phyloP scores from a whole-genome alignment of 1,140 invertebrate genomes.

The Eufriesea mexicana region DNA sequence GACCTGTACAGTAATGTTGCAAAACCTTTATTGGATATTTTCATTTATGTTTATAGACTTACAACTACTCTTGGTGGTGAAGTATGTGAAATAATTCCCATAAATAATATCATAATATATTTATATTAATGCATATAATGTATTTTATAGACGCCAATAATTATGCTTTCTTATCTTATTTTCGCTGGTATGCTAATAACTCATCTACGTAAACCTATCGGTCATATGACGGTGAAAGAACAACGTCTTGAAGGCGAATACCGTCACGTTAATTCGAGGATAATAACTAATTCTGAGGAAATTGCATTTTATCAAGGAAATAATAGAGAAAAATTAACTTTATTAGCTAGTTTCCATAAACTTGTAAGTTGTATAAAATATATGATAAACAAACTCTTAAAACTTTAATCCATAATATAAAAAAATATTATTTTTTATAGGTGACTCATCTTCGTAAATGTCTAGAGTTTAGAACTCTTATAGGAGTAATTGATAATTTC shows the following conservation, averaged over 20 bases:
- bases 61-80: conserved; percentile 91
- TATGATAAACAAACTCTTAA: not conserved
- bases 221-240: conserved; percentile 94
- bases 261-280: conserved; percentile 96
- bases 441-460: conserved; percentile 92
- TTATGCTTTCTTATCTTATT: conserved; percentile 93
- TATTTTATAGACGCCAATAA: conserved; percentile 88
- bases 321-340: conserved; percentile 92
- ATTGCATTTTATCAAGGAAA: conserved; percentile 98
- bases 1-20: conserved; percentile 99
- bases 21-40: conserved; percentile 97
- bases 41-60: conserved; percentile 95
- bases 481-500: conserved; percentile 98
- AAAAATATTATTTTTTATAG: conserved; percentile 76
- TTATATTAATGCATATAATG: conserved; percentile 7
- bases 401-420: not conserved
- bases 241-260: conserved; percentile 99
- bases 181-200: conserved; percentile 92
- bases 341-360: conserved; percentile 94
- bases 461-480: conserved; percentile 94
- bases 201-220: conserved; percentile 92
- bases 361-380: conserved; percentile 85
- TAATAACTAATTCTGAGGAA: conserved; percentile 99
- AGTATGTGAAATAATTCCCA: conserved; percentile 81
- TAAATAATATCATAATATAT: not conserved